phyloP scores from a whole-genome alignment of 2,113 vertebrate species.

The Amblyopsis rosae region DNA sequence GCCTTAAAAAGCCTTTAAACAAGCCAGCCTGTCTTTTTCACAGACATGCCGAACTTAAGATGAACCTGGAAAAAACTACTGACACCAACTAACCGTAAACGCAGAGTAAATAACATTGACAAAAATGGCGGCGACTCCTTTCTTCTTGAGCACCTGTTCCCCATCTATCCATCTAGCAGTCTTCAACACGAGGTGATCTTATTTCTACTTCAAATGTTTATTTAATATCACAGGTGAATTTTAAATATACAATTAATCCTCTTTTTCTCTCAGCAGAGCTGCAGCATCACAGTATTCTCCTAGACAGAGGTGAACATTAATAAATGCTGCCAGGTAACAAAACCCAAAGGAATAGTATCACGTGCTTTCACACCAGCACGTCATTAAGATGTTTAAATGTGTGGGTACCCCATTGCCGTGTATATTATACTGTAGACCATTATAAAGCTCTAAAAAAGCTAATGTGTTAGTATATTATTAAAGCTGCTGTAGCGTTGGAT shows the following conservation, averaged over 20 bases:
- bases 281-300: constrained; percentile 30
- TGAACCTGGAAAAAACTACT: constrained; percentile 14
- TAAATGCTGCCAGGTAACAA: constrained; percentile 34
- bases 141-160: constrained; percentile 46
- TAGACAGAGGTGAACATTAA: constrained; percentile 26
- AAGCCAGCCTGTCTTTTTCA: neutral
- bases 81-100: neutral
- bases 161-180: constrained; percentile 34
- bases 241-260: neutral
- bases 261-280: constrained; percentile 22
- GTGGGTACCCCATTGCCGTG: constrained; percentile 17
- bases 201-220: constrained; percentile 6
- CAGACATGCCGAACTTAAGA: constrained; percentile 17
- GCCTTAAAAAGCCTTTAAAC: constrained; percentile 18
- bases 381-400: constrained; percentile 37
- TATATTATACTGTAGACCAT: constrained; percentile 4
- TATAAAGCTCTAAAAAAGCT: constrained; percentile 29
- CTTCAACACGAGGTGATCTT: constrained; percentile 40
- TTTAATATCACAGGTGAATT: constrained; percentile 15
- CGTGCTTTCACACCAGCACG: constrained; percentile 12
- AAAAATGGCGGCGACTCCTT: constrained; percentile 2
- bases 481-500: too few species aligned
- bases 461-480: neutral
- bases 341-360: constrained; percentile 40
- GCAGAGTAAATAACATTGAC: constrained; percentile 10